These are phyloP conservation scores for Copidosoma aretas DNA, from an alignment of 2,888 invertebrate genomes.

Conservation along the genomic window DNA sequence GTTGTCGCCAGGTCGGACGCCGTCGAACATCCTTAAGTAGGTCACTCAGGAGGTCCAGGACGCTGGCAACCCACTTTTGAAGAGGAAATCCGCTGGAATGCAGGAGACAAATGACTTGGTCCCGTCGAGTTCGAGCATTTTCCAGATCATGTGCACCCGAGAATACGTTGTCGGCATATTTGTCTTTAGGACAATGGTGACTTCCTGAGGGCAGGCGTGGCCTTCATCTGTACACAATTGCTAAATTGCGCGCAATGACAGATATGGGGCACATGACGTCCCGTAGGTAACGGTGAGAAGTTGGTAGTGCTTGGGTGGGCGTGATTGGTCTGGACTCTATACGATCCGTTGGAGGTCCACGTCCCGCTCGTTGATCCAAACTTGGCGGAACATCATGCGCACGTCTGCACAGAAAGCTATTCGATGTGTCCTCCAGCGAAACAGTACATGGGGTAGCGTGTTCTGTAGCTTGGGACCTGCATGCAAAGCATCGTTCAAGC, in stretches of 20 bases:
- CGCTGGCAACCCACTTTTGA: neutral
- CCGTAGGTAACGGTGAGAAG: neutral
- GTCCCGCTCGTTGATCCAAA: neutral
- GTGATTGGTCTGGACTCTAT: neutral
- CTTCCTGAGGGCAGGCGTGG: neutral
- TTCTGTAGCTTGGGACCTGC: neutral
- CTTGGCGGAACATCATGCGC: neutral
- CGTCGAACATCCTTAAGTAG: neutral
- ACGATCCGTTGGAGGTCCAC: neutral
- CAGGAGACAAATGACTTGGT: neutral
- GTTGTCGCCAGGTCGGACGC: constrained; percentile 1
- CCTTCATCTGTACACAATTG: constrained; percentile 9
- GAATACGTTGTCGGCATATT: neutral
- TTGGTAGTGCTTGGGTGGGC: neutral
- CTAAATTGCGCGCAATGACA: constrained; percentile 1
- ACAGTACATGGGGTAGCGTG: neutral
- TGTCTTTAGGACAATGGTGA: neutral
- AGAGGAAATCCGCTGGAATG: neutral
- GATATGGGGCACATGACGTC: constrained; percentile 8
- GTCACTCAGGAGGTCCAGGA: neutral
- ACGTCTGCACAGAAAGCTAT: neutral
- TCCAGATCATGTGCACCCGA: neutral
- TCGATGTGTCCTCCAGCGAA: neutral
- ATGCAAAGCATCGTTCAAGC: neutral
- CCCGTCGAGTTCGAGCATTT: neutral